Evolutionary conservation across 1,140 invertebrate species (phyloP).

Genomic region (Trichonephila inaurata): DNA sequence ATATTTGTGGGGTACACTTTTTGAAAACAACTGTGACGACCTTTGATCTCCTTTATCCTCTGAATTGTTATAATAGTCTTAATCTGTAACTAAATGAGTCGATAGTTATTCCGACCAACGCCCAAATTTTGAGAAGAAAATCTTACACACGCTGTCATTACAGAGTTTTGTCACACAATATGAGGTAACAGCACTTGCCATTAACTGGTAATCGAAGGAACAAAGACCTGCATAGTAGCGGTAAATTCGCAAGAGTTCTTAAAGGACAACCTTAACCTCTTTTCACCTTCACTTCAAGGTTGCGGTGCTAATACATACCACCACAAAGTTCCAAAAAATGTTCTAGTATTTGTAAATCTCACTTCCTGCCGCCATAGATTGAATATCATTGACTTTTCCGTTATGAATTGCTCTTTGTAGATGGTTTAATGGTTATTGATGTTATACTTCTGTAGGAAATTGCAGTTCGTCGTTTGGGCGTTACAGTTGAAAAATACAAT

Average conservation of each 20-base stretch:
- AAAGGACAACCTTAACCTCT: neutral
- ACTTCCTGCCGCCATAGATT: neutral
- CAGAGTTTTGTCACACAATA: neutral
- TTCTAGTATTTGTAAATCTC: neutral
- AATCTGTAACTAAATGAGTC: too few species aligned
- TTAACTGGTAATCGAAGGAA: neutral
- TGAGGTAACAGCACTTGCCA: neutral
- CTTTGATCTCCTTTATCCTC: too few species aligned
- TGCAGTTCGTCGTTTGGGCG: neutral
- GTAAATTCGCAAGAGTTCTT: neutral
- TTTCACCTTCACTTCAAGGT: neutral
- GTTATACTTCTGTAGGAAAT: neutral
- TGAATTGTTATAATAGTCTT: too few species aligned
- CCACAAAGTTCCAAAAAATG: neutral
- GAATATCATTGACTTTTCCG: neutral
- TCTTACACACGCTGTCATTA: neutral
- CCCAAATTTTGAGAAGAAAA: neutral
- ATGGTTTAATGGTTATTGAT: neutral
- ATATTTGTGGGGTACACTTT: too few species aligned
- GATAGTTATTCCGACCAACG: neutral
- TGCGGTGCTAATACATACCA: neutral
- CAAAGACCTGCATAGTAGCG: neutral
- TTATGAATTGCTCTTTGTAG: neutral
- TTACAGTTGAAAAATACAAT: neutral
- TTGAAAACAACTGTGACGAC: too few species aligned